Evolutionary conservation across 2,888 invertebrate genomes (phyloP).

Genomic region (Trichacis sp.): DNA sequence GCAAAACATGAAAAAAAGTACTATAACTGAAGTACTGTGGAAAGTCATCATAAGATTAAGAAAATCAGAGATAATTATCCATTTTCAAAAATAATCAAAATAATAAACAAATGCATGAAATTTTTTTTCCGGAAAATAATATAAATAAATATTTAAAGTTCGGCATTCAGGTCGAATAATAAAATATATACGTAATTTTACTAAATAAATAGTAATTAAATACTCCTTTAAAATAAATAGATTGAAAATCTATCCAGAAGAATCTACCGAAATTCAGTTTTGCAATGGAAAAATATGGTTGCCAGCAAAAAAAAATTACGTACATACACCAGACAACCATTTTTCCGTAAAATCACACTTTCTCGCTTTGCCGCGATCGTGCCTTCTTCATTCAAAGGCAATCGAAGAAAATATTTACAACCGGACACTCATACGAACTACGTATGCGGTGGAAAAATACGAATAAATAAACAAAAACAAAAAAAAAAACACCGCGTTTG

Average conservation of each 20-base stretch:
- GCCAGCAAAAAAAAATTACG: background rate
- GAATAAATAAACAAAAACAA: background rate
- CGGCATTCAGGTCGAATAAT: too few species aligned
- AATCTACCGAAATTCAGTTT: background rate
- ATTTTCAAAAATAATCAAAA: too few species aligned
- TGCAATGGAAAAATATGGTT: background rate
- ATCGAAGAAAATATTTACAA: background rate
- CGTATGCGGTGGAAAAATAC: background rate
- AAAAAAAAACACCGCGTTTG: background rate
- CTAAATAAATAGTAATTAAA: constrained; percentile 2
- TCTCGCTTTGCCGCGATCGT: background rate
- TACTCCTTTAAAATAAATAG: background rate
- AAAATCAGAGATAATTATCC: too few species aligned
- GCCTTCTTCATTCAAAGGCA: too few species aligned
- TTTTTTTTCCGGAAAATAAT: too few species aligned
- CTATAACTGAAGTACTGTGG: too few species aligned
- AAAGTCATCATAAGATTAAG: too few species aligned
- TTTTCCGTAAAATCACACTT: background rate
- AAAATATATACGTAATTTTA: background rate
- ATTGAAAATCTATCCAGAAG: background rate
- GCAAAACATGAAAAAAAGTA: constrained; percentile 37
- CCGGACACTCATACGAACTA: too few species aligned
- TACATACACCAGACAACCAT: background rate
- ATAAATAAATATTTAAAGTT: too few species aligned
- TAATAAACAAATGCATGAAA: too few species aligned